Base-by-base conservation (phyloP, 2,888 invertebrate species). In the Stenurella melanura region DNA sequence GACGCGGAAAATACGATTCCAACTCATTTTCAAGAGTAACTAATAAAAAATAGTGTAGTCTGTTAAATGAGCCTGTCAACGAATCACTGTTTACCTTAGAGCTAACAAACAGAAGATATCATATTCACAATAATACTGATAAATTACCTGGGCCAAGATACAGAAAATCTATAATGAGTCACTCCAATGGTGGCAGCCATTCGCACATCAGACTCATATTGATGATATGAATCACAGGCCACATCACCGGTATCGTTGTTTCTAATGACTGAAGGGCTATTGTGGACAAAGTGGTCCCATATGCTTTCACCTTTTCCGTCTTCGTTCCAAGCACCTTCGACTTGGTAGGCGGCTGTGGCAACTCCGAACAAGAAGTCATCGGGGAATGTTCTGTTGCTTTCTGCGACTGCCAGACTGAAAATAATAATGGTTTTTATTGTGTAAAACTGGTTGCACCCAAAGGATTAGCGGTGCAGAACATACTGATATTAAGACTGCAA, bases 121-220 rank as follows among this genome's bases (percentile, higher is more conserved):
- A n/a, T n/a, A n/a, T n/a, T n/a, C n/a, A n/a, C n/a, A n/a, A n/a
- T n/a, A n/a, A 26, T 26, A 61, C n/a, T 19, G 18, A 19, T 58
- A n/a, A 15, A 30, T 72, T 63, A 72, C 72, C 96, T 90, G 0
- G 94, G 89, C 96, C 96, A 96, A 0, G 95, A 93, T 83, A 95
- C 90, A 0, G 94, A 95, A 87, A 95, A 95, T 54, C 95, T 91
- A 87, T 95, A 95, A 75, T 93, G 91, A 81, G 93, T 90, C 0
- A 93, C 93, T 21, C 93, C 93, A 1, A 94, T 87, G 77, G 93
- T 91, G 73, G 90, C 91, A 4, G 93, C 89, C 91, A 93, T 91
- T 87, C 92, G 90, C 0, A 92, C 92, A 85, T 94, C 94, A 67
- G 92, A 91, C 80, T 90, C 89, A 85, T 91, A 92, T 80, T 89